Conservation (phyloP, 1,140 invertebrate genomes). For the Saxidomus purpurata region DNA sequence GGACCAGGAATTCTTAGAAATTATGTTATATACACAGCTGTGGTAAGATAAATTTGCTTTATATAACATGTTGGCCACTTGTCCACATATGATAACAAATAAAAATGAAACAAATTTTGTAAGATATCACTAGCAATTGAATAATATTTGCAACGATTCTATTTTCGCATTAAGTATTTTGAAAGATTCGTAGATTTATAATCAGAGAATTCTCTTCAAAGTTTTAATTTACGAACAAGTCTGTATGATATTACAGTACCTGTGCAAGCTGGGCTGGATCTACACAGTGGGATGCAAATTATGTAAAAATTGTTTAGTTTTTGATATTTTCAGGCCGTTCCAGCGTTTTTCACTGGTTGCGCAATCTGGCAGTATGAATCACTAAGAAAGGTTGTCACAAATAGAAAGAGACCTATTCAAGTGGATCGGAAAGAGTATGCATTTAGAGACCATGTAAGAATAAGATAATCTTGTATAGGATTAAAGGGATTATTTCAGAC, state of each 20-base stretch:
- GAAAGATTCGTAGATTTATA: too few species aligned
- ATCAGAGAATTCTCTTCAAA: too few species aligned
- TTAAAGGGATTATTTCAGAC: too few species aligned
- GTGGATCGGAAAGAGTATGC: constrained; percentile 86
- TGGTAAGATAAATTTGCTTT: constrained; percentile 15
- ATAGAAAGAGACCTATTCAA: constrained; percentile 83
- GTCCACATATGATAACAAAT: neutral
- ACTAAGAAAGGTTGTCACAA: constrained; percentile 89
- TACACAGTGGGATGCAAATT: too few species aligned
- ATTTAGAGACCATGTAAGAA: constrained; percentile 85
- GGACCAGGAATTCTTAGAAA: neutral
- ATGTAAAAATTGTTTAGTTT: too few species aligned
- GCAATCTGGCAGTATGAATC: constrained; percentile 96
- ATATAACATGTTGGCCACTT: neutral
- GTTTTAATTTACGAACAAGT: too few species aligned
- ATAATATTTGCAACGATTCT: too few species aligned
- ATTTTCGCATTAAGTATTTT: too few species aligned
- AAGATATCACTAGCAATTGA: too few species aligned
- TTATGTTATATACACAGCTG: constrained; percentile 21
- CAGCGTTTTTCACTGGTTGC: constrained; percentile 91
- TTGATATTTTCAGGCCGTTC: constrained; percentile 89
- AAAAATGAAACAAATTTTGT: too few species aligned
- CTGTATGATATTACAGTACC: too few species aligned
- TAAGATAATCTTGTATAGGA: neutral
- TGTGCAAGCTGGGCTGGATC: too few species aligned